Evolutionary conservation across 1,140 invertebrate species (phyloP).

Genomic region (Zaprionus gabonicus): DNA sequence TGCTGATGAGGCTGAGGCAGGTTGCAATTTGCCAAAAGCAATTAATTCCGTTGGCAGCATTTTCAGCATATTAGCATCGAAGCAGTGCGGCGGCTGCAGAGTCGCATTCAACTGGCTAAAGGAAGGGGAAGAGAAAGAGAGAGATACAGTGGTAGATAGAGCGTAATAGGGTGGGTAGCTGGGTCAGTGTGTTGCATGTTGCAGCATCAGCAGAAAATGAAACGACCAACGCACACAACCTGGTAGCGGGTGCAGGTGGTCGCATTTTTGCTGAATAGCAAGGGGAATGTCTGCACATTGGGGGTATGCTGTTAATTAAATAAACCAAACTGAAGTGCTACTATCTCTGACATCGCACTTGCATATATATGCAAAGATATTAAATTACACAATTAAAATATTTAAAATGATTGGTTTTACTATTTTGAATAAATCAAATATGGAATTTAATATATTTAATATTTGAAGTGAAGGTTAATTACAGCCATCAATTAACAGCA

Average conservation of each 20-base stretch:
- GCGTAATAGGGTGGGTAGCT: neutral
- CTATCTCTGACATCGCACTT: neutral
- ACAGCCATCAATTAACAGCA: no score
- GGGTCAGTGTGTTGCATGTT: neutral
- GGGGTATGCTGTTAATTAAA: slow-evolving; percentile 2
- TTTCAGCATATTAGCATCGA: slow-evolving; percentile 82
- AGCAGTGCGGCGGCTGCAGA: slow-evolving; percentile 73
- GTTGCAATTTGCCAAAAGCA: slow-evolving; percentile 83
- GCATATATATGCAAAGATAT: neutral
- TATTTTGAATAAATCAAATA: no score
- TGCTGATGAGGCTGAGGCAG: slow-evolving; percentile 50
- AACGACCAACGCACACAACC: neutral
- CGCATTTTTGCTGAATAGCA: slow-evolving; percentile 12
- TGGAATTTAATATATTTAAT: neutral
- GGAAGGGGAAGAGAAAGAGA: neutral
- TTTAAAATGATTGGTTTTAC: neutral
- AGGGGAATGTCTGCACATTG: neutral
- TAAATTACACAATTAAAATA: neutral
- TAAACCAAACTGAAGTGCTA: neutral
- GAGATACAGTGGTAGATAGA: neutral
- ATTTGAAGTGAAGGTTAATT: neutral
- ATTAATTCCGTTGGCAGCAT: slow-evolving; percentile 83
- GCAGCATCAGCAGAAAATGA: slow-evolving; percentile 25
- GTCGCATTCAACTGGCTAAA: slow-evolving; percentile 80
- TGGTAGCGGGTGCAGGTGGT: neutral